A percentile compares a stretch with the other conserved stretches of the same genome.
Conservation (phyloP, 2,113 vertebrate genomes). For the Pterocles burchelli region DNA sequence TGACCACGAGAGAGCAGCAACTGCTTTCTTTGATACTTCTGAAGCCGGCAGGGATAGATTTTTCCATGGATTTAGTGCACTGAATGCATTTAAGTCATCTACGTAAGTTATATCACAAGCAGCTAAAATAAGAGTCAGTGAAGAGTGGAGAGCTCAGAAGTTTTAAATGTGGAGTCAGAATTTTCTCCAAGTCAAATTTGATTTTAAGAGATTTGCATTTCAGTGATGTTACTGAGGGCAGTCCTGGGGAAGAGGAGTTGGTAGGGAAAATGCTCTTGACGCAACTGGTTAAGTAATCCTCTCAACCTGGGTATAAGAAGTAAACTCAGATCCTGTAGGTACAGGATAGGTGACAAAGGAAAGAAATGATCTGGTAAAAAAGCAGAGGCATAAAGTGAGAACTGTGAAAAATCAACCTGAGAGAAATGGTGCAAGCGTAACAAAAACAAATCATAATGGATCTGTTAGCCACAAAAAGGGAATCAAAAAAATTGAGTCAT, state of each 20-base stretch:
- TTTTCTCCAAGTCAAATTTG: background rate
- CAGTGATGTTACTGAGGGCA: background rate
- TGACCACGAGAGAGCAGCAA: conserved; percentile 41
- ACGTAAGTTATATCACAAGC: background rate
- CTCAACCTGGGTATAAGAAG: background rate
- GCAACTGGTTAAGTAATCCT: background rate
- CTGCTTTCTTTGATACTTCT: background rate
- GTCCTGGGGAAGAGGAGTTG: background rate
- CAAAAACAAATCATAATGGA: background rate
- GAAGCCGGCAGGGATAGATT: background rate
- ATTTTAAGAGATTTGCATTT: background rate
- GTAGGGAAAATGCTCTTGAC: background rate
- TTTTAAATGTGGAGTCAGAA: background rate
- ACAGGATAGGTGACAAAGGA: background rate
- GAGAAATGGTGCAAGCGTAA: background rate
- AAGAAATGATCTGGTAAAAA: background rate
- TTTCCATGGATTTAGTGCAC: background rate
- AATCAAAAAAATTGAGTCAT: background rate
- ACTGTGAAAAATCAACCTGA: background rate
- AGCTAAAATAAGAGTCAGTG: background rate
- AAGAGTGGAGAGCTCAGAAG: background rate
- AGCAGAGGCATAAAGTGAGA: background rate
- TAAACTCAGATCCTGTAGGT: background rate
- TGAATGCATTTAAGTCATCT: background rate
- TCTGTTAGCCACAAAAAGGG: background rate